Base-by-base conservation (phyloP, 37 sponge, comb jelly and placozoan genomes). In the Aphrocallistes beatrix region DNA sequence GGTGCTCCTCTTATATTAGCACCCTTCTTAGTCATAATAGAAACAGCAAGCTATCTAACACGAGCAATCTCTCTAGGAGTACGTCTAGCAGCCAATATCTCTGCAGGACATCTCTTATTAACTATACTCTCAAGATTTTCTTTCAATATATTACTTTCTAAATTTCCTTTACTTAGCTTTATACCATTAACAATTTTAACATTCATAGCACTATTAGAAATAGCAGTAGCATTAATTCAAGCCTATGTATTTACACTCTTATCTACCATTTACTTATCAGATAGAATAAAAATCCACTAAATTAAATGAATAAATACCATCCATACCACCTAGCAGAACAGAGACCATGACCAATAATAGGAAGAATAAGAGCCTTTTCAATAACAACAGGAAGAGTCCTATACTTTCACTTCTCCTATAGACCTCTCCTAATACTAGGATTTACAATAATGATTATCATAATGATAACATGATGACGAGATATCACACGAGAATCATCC, bases 41-140 rank as follows among this genome's bases (percentile, higher is more conserved):
- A 92, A 48, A 90, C 90, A 0, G 37, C 86, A 16, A 90, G 92
- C 88, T 92, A 88, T 89, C 37, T 89, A 39, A 50, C 88, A 51
- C 25, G 88, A 50, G 90, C 88, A 39, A 85, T 92, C 38, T 92
- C 92, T n/a, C 88, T 92, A 82, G 92, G 92, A 30, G 75, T 92
- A 36, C 50, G 92, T 38, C 86, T 92, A 69, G 90, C 90, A 1
- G 92, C 92, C 25, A 92, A 92, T 92, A 85, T 92, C 39, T 83
- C 90, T 1, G 92, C 92, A 13, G 92, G 92, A 38, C 92, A 92
- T 85, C 88, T 92, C 86, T 92, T 92, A 86, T 92, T 92, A 88
- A 86, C 88, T n/a, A 92, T 92, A 50, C 39, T 92, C 75, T 92
- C 92, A 23, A 88, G 92, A 25, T 92, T 92, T 90, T 86, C 86